A percentile compares a stretch with the other conserved stretches of the same genome.
Evolutionary conservation across 2,113 vertebrate genomes (phyloP).

Genomic region (Pituophis catenifer): DNA sequence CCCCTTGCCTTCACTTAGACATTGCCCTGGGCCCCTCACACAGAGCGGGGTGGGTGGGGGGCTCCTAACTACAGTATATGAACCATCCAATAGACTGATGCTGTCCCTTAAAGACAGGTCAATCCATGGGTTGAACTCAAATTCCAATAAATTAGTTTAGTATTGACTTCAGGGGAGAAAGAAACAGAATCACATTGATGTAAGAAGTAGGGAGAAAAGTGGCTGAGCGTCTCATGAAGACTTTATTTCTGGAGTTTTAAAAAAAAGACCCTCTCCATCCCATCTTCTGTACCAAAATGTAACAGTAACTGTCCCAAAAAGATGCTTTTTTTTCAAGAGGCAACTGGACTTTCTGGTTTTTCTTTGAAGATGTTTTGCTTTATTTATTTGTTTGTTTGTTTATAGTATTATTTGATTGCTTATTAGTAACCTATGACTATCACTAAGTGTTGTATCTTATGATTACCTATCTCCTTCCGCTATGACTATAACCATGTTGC

Average conservation of each 20-base stretch:
- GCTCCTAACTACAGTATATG: not conserved
- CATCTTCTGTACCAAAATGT: not conserved
- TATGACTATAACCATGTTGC: no score
- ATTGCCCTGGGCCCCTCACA: not conserved
- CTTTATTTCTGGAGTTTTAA: not conserved
- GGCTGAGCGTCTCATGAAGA: not conserved
- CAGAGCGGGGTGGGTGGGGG: not conserved
- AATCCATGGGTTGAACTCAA: not conserved
- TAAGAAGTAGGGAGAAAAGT: not conserved
- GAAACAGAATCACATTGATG: not conserved
- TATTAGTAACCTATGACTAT: no score
- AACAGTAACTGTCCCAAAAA: no score
- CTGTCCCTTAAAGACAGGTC: not conserved
- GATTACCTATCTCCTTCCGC: no score
- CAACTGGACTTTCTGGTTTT: no score
- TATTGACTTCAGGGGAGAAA: not conserved
- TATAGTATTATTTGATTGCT: no score
- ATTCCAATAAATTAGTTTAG: not conserved
- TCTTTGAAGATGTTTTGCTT: no score
- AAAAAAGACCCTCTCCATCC: not conserved
- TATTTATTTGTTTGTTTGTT: no score
- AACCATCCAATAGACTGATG: not conserved
- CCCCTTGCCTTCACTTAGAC: slow-evolving; percentile 54
- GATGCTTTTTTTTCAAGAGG: no score
- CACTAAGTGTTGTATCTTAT: no score